phyloP scores from a whole-genome alignment of 1,140 invertebrate species.

The Platorchestia sp. region DNA sequence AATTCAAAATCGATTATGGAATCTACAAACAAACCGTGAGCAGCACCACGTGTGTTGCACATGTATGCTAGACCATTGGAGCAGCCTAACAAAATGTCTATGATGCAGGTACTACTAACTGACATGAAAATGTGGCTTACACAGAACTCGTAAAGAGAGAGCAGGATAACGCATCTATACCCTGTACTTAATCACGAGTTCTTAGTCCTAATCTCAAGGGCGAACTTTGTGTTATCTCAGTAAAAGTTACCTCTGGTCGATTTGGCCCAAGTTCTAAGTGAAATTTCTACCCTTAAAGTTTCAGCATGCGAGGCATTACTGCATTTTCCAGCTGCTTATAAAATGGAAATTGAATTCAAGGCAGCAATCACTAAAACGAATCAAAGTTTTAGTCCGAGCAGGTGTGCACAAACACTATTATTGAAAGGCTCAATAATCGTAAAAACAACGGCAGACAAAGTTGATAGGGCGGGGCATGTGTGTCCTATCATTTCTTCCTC shows the following conservation, averaged over 20 bases:
- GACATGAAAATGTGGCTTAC: too few relatives aligned
- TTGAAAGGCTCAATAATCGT: background rate
- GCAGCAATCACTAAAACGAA: background rate
- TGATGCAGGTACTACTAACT: too few relatives aligned
- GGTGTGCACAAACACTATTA: background rate
- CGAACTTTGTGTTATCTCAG: background rate
- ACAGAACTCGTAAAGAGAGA: too few relatives aligned
- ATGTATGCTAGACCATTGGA: too few relatives aligned
- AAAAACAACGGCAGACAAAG: too few relatives aligned
- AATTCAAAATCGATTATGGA: too few relatives aligned
- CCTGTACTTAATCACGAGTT: background rate
- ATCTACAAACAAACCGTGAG: too few relatives aligned
- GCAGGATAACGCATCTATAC: background rate
- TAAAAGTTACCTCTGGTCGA: background rate
- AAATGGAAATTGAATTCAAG: background rate
- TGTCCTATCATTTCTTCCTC: constrained; percentile 32
- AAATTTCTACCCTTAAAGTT: background rate
- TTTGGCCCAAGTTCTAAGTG: background rate
- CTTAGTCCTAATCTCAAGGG: background rate
- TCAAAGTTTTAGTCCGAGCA: background rate
- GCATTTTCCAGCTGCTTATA: background rate
- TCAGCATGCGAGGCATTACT: background rate
- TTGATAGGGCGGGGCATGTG: background rate
- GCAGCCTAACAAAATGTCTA: too few relatives aligned
- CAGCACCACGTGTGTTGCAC: too few relatives aligned